Percentiles rank a stretch among this genome's conserved stretches.
Evolutionary conservation across 2,888 invertebrate genomes (phyloP).

Genomic region (Rhagonycha fulva): DNA sequence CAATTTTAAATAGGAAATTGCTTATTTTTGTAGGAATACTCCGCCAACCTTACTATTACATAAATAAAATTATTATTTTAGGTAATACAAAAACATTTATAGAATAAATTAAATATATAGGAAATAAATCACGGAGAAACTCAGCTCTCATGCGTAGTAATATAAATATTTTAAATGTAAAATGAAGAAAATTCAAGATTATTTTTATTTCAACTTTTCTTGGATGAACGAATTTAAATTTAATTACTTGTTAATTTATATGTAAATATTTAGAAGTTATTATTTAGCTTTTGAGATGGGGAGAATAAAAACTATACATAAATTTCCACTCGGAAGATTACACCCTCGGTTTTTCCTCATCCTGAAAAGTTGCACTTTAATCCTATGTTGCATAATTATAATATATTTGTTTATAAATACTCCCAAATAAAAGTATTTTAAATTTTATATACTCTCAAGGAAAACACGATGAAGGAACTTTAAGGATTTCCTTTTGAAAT

Average conservation of each 20-base stretch:
- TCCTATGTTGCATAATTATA: too few species aligned
- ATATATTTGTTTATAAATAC: too few species aligned
- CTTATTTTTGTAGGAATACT: background rate
- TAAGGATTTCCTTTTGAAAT: too few species aligned
- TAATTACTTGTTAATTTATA: background rate
- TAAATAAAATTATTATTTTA: background rate
- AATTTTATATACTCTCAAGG: too few species aligned
- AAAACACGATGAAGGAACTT: too few species aligned
- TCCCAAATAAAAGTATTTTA: too few species aligned
- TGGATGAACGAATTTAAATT: background rate
- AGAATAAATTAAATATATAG: background rate
- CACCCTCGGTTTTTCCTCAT: too few species aligned
- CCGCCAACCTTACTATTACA: background rate
- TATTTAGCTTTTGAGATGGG: background rate
- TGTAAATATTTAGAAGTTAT: background rate
- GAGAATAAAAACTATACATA: too few species aligned
- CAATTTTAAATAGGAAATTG: background rate
- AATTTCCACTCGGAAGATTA: too few species aligned
- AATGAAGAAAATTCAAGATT: background rate
- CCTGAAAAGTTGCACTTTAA: too few species aligned
- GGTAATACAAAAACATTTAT: background rate
- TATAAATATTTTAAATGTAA: background rate
- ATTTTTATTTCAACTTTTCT: background rate
- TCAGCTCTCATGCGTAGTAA: background rate
- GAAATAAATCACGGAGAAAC: background rate